Percentiles rank a stretch among this genome's conserved stretches.
These are phyloP conservation scores for Tretioscincus oriximinensis DNA, from an alignment of 2,113 vertebrate species.

Conservation along the genomic window DNA sequence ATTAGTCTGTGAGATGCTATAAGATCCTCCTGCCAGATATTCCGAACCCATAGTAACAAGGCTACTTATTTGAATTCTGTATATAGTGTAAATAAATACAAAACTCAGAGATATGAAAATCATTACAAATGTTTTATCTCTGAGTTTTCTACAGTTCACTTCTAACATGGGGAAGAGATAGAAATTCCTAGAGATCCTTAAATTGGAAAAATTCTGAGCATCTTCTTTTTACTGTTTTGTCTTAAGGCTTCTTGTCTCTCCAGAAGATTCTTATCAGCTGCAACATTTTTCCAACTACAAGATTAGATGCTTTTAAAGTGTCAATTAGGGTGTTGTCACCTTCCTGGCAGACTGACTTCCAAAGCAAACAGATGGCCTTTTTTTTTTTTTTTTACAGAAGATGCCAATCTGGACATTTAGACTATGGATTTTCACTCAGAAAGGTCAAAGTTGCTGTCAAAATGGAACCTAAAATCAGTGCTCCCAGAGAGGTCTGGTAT, in stretches of 20 bases:
- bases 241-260: not conserved
- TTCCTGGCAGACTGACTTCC: not conserved
- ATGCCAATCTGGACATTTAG: constrained; percentile 18
- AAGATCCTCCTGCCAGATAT: no score
- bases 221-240: not conserved
- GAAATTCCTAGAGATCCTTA: not conserved
- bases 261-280: not conserved
- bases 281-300: not conserved
- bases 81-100: no score
- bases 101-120: no score
- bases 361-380: constrained; percentile 7
- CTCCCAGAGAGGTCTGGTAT: not conserved
- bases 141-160: no score
- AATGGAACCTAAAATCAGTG: not conserved
- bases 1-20: no score
- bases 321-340: not conserved
- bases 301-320: not conserved
- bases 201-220: not conserved
- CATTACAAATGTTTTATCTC: no score
- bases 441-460: constrained; percentile 4
- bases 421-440: not conserved
- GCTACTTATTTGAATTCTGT: no score
- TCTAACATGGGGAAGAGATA: not conserved
- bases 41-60: no score
- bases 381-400: not conserved